Evolutionary conservation across 2,888 invertebrate species (phyloP), one percentile per base, ranked within the genome.

Genomic region (Drosophila longiperda): DNA sequence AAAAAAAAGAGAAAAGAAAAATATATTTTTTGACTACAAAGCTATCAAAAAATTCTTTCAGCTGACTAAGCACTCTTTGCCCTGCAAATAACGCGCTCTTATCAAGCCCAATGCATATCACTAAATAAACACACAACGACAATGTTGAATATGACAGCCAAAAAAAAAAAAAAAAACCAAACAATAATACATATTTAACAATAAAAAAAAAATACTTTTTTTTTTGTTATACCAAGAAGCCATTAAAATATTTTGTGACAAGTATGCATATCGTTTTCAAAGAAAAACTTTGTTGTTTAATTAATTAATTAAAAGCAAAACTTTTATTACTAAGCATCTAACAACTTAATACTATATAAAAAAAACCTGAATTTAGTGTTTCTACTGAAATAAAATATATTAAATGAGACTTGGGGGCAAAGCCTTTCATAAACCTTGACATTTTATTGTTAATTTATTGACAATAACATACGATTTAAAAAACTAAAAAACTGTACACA

Each of bases 101-200:
- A 85, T 85, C 87, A 82, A 73, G 20, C 33, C 64, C 26, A 55
- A 55, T 7, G 80, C 89, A 84, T 89, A 84, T 84, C 83, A 82
- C 69, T 78, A 63, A 80, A 62, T 58, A 82, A 80, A 82, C 80
- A 80, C 17, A 32, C 75, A 69, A 52, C 36, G 50, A 49, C 34
- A 32, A 45, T 36, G 9, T 2, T 36, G 53, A 62, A 45, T 48
- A 50, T 62, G 77, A 63, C 81, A 80, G 65, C 50, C 78, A 11
- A 66, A 60, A 57, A 69, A 50, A 66, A 64, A 53, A 48, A n/a
- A 59, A n/a, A 59, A 29, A 29, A 49, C 49, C 38, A 45, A 64
- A 59, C 38, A 55, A 1, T 48, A 55, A 64, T 33, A 53, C 17
- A 55, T 3, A 26, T 15, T 26, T n/a, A 12, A 60, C 52, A 61